Evolutionary conservation across 1,140 invertebrate genomes (phyloP).

Genomic region (Diabrotica undecimpunctata): DNA sequence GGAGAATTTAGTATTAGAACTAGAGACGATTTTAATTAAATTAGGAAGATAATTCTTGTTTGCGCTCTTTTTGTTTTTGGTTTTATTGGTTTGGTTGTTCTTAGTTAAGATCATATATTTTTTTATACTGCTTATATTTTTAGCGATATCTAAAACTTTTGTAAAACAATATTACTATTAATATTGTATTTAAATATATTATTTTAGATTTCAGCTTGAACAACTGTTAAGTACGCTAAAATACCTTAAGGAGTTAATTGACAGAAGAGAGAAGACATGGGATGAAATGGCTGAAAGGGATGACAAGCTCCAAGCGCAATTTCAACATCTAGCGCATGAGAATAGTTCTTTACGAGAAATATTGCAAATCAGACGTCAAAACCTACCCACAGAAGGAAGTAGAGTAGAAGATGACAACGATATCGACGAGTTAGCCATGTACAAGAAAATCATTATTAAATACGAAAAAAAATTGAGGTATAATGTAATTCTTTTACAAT

Average conservation of each 20-base stretch:
- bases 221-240: conserved; percentile 30
- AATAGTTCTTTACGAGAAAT: conserved; percentile 20
- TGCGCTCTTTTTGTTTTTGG: too few relatives aligned
- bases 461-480: conserved; percentile 28
- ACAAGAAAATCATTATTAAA: conserved; percentile 31
- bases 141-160: too few relatives aligned
- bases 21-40: too few relatives aligned
- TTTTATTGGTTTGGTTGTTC: too few relatives aligned
- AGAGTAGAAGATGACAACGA: conserved; percentile 7
- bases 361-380: conserved; percentile 9
- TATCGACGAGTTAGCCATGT: conserved; percentile 15
- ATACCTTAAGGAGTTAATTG: conserved; percentile 30
- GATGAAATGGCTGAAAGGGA: conserved; percentile 18
- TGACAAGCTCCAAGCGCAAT: conserved; percentile 17
- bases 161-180: too few relatives aligned
- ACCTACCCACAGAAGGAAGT: background rate
- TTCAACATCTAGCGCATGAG: conserved; percentile 22
- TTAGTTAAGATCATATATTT: too few relatives aligned
- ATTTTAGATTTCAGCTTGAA: conserved; percentile 30
- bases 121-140: too few relatives aligned
- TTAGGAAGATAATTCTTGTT: too few relatives aligned
- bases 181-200: too few relatives aligned
- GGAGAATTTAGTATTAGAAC: too few relatives aligned
- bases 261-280: conserved; percentile 26
- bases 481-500: background rate